Conservation (phyloP, 2,113 vertebrate genomes). For the Psammodynastes pulverulentus region DNA sequence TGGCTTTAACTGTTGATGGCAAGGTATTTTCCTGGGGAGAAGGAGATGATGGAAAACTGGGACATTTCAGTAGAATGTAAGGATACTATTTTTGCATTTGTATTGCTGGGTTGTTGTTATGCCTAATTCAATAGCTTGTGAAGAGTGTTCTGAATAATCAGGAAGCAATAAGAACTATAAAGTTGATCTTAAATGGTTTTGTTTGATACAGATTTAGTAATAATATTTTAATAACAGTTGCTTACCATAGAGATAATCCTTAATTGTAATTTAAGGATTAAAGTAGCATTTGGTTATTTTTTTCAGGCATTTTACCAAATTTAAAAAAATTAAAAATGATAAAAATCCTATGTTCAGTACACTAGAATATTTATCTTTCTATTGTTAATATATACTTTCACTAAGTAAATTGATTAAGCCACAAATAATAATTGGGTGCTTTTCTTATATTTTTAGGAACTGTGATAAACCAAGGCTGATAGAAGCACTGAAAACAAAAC, state of each 20-base stretch:
- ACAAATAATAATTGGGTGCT: neutral
- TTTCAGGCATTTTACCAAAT: neutral
- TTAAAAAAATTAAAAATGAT: neutral
- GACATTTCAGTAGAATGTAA: conserved; percentile 98
- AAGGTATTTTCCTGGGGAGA: conserved; percentile 99
- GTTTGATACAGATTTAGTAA: neutral
- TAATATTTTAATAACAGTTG: neutral
- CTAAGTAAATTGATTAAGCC: neutral
- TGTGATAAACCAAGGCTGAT: conserved; percentile 96
- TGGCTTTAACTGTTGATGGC: conserved; percentile 96
- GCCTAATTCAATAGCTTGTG: neutral
- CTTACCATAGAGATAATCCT: neutral
- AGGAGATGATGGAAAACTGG: conserved; percentile 97
- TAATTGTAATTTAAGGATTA: neutral
- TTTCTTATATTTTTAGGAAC: conserved; percentile 76
- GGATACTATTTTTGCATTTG: conserved; percentile 32
- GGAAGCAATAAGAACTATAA: neutral
- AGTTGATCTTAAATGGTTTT: neutral
- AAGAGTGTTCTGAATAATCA: neutral
- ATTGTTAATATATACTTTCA: neutral
- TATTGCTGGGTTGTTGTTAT: neutral
- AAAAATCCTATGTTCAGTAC: neutral
- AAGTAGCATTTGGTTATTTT: neutral
- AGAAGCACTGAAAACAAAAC: conserved; percentile 94
- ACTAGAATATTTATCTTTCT: neutral